Evolutionary conservation across 2,888 invertebrate species (phyloP), one percentile per base, ranked within the genome.

Genomic region (Drepanosiphum platanoidis): DNA sequence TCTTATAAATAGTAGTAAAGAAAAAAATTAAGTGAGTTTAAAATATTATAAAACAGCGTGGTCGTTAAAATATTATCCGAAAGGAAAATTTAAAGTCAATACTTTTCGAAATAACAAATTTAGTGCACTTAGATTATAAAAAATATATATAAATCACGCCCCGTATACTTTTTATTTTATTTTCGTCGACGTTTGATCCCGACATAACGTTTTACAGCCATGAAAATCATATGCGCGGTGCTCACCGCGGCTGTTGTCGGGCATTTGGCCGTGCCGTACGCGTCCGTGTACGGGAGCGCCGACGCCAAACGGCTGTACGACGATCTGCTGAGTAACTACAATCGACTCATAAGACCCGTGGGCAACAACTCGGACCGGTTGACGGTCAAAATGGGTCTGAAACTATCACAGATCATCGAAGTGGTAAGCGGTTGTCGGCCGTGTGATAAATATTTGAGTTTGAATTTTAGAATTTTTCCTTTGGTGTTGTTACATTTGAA

Each of bases 291-390:
- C 32, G 88, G 87, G 13, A 88, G 88, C 80, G 88, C 88, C 68
- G 88, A 88, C 71, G 88, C 88, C 22, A 97, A 98, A 90, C 92
- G 98, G 88, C 93, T 99, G 79, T 99, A 98, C 90, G 98, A 99
- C 89, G 98, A 99, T 91, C 92, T 99, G 87, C 92, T 99, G 88
- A 96, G 96, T 89, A 97, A 97, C 91, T 99, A 99, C 91, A 99
- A 99, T 91, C 94, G 97, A 88, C 92, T 98, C 86, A 97, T 88
- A 81, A 82, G 88, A 70, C 88, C 88, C 18, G 88, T 88, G 72
- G 88, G 88, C 46, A 88, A 88, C 87, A 88, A 88, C 86, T 88
- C 88, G 39, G 88, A 88, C 77, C 86, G 88, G 83, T 86, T 88
- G 78, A 88, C 88, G 82, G 88, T 89, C 86, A 88, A 88, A 88